Percentiles rank a stretch among this genome's conserved stretches.
Conservation (phyloP, 2,888 invertebrate genomes). For the Stenichneumon culpator region DNA sequence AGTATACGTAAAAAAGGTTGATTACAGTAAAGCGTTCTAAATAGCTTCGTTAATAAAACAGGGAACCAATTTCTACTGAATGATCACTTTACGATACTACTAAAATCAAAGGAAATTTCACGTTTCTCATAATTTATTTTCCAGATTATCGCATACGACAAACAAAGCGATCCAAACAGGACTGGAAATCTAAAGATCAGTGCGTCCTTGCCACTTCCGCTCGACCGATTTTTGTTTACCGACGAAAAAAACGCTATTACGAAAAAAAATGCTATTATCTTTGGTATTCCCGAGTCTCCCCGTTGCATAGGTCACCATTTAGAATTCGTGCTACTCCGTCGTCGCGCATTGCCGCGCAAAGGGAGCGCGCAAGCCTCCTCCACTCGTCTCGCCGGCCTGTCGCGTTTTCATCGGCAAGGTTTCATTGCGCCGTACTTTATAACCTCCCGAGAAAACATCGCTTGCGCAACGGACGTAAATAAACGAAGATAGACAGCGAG, state of each 20-base stretch:
- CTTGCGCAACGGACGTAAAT: conserved; percentile 55
- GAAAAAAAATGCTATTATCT: background rate
- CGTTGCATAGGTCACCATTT: conserved; percentile 5
- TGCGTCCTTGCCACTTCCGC: background rate
- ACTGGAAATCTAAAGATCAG: background rate
- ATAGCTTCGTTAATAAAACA: background rate
- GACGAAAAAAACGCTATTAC: background rate
- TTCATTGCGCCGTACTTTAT: conserved; percentile 47
- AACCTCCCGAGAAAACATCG: conserved; percentile 39
- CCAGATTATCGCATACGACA: background rate
- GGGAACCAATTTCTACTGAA: too few relatives aligned
- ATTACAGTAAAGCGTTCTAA: too few relatives aligned
- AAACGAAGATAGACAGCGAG: conserved; percentile 24
- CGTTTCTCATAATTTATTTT: background rate
- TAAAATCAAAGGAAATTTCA: too few relatives aligned
- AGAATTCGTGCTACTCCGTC: conserved; percentile 68
- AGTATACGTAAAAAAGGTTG: too few relatives aligned
- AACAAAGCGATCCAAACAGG: background rate
- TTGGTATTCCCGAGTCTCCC: background rate
- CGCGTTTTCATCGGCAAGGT: conserved; percentile 60
- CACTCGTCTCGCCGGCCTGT: conserved; percentile 31
- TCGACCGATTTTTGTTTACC: background rate
- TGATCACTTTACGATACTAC: too few relatives aligned
- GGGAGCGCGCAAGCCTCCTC: conserved; percentile 70
- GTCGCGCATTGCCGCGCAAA: conserved; percentile 79